phyloP scores from a whole-genome alignment of 2,797 vertebrate genomes.

The Thalassophryne amazonica region DNA sequence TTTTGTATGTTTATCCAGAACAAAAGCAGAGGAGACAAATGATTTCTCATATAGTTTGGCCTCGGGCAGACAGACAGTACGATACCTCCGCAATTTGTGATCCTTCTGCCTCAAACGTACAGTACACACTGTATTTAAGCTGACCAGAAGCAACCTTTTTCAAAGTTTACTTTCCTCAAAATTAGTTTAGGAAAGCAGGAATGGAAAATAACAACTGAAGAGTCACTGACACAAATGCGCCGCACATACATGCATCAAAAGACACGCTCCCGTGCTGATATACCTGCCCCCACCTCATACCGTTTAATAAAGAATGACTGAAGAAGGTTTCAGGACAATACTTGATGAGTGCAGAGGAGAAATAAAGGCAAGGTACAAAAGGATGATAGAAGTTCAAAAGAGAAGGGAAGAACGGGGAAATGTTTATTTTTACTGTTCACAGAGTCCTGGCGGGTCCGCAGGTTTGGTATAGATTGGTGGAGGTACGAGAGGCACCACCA shows the following conservation, averaged over 20 bases:
- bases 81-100: conserved; percentile 27
- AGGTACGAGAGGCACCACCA: conserved; percentile 65
- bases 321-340: conserved; percentile 2
- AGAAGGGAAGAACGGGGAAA: conserved; percentile 48
- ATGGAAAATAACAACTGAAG: conserved; percentile 23
- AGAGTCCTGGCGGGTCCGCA: conserved; percentile 74
- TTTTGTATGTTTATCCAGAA: conserved; percentile 21
- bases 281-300: background rate
- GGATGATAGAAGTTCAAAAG: conserved; percentile 6
- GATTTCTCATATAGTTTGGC: conserved; percentile 7
- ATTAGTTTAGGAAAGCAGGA: conserved; percentile 33
- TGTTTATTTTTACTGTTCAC: conserved; percentile 76
- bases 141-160: conserved; percentile 42
- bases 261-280: background rate
- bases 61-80: conserved; percentile 30
- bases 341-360: background rate
- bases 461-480: conserved; percentile 34
- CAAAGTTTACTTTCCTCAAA: conserved; percentile 48
- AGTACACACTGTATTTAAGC: conserved; percentile 42
- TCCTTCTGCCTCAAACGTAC: conserved; percentile 20
- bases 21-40: conserved; percentile 8
- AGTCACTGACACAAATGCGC: conserved; percentile 10
- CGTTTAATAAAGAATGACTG: background rate
- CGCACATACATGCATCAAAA: background rate
- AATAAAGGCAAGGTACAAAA: conserved; percentile 16